These are phyloP conservation scores for Drosophila mauritiana DNA, from an alignment of 1,140 invertebrate species.

Conservation along the genomic window DNA sequence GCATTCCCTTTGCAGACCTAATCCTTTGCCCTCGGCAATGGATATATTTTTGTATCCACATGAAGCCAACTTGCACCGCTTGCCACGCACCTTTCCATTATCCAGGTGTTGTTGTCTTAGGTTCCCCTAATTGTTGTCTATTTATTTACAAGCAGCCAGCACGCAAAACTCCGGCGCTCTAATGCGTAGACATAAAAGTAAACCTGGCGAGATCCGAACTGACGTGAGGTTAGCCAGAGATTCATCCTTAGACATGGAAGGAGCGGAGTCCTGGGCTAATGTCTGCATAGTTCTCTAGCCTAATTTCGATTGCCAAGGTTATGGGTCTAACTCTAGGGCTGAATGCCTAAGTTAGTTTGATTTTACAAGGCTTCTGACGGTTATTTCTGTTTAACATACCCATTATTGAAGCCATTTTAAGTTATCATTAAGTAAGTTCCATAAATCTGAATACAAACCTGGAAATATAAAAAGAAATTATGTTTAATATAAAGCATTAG, in stretches of 20 bases:
- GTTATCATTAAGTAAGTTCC: not conserved
- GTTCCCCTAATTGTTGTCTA: slow-evolving; percentile 79
- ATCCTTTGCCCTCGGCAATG: slow-evolving; percentile 33
- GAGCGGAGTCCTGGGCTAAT: slow-evolving; percentile 36
- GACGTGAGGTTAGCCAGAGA: slow-evolving; percentile 14
- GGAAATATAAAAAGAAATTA: slow-evolving; percentile 19
- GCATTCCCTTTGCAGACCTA: slow-evolving; percentile 29
- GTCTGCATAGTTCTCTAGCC: slow-evolving; percentile 44
- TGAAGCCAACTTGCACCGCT: slow-evolving; percentile 51
- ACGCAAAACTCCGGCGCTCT: slow-evolving; percentile 53
- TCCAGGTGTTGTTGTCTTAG: slow-evolving; percentile 79
- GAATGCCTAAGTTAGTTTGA: slow-evolving; percentile 16
- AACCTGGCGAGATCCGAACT: slow-evolving; percentile 42
- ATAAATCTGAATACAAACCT: slow-evolving; percentile 38
- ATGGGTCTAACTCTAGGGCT: slow-evolving; percentile 9
- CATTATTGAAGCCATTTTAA: slow-evolving; percentile 53
- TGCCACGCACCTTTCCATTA: slow-evolving; percentile 64
- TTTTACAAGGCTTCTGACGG: no score
- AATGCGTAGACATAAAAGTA: slow-evolving; percentile 66
- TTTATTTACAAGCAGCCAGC: slow-evolving; percentile 70
- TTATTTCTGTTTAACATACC: slow-evolving; percentile 40
- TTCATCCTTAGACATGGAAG: slow-evolving; percentile 17
- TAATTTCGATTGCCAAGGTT: slow-evolving; percentile 75
- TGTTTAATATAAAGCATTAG: not conserved
- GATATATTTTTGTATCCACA: slow-evolving; percentile 1